Percentiles rank a stretch among this genome's conserved stretches.
These are phyloP conservation scores for Aquatica leii DNA, from an alignment of 2,888 invertebrate species.

Conservation along the genomic window DNA sequence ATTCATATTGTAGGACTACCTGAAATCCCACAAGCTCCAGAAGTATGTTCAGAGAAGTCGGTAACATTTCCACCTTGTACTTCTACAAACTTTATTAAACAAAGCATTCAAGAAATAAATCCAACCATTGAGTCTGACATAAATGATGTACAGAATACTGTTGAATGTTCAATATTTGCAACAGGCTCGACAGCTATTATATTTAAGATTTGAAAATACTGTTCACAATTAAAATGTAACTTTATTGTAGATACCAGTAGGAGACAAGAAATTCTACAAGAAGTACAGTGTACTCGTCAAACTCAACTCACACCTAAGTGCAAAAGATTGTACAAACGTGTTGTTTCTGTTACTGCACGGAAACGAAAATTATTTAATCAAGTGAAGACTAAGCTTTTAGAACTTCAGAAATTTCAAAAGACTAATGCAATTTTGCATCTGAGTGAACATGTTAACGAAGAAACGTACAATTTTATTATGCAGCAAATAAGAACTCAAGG, in stretches of 20 bases:
- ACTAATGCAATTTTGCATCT: not conserved
- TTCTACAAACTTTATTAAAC: too few species aligned
- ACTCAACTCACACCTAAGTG: conserved; percentile 1
- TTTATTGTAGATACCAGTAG: not conserved
- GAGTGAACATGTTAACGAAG: not conserved
- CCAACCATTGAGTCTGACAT: too few species aligned
- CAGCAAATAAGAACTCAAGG: not conserved
- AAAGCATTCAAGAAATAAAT: too few species aligned
- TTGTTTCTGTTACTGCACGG: conserved; percentile 2
- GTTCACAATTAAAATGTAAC: not conserved
- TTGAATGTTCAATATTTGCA: not conserved
- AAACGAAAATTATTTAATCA: too few species aligned
- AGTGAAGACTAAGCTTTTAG: not conserved
- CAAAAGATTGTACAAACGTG: not conserved
- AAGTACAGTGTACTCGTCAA: conserved; percentile 3
- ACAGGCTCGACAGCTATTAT: conserved; percentile 2
- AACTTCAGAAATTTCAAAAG: conserved; percentile 1
- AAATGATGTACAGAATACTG: conserved; percentile 1
- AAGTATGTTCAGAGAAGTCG: conserved; percentile 3
- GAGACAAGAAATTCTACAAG: not conserved
- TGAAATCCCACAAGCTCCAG: not conserved
- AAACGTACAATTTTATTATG: too few species aligned
- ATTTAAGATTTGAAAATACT: not conserved
- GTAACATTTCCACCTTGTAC: conserved; percentile 1
- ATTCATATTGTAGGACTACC: too few species aligned